Base-by-base conservation (phyloP, 2,113 vertebrate genomes). In the Vulpes ferrilata region DNA sequence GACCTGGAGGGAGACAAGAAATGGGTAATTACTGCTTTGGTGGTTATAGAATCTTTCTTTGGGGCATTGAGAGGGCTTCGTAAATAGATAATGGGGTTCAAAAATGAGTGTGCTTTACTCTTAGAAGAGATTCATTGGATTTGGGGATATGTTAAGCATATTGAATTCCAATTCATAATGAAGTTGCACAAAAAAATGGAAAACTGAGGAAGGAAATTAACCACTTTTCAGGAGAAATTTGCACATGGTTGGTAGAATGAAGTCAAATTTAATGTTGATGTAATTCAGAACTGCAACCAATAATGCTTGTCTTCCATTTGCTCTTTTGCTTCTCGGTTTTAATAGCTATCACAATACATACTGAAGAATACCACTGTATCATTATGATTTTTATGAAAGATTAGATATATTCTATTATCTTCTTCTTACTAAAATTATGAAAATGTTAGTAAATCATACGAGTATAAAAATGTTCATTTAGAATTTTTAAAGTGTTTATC, bases 221-320 rank as follows among this genome's bases (percentile, higher is more conserved):
- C 32, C 2, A 15, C 23, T 79, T 88, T 87, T 84, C 35, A 64
- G 3, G 57, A 93, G 78, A 62, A 65, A 89, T 19, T 67, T 89
- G 35, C 25, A 1, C 57, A 19, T 69, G 22, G 15, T 82, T 65
- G 3, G 27, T 64, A 38, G n/a, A 93, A 71, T 55, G 43, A 81
- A 80, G 62, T 67, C 19, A 79, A 35, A 67, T 86, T 88, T 80
- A 79, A 11, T 95, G 3, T 81, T 81, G n/a, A 23, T 76, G 10
- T 48, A 17, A 84, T 90, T 95, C 38, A 96, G n/a, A 88, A 84
- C n/a, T 96, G 11, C 19, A 38, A 25, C 43, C 35, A 96, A 35
- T 16, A 22, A 43, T 27, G 22, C 5, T 25, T 38, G 43, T 35
- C 32, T 69, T 84, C 22, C 59, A 82, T 67, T 90, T 86, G 43